Conservation (phyloP, 2,888 invertebrate genomes). For the Acronicta psi region DNA sequence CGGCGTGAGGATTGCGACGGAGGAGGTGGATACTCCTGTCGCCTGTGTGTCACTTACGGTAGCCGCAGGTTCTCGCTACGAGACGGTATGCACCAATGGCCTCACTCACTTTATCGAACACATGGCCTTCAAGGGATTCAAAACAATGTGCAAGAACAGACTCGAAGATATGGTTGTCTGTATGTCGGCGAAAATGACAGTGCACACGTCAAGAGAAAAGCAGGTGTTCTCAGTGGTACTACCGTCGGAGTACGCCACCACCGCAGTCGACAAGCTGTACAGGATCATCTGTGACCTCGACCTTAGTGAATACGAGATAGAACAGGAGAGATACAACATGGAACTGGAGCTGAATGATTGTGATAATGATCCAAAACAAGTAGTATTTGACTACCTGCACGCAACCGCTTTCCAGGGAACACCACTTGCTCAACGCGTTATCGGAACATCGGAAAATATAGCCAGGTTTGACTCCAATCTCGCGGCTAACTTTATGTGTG, state of each 20-base stretch:
- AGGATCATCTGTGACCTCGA: slow-evolving; percentile 65
- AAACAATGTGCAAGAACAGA: slow-evolving; percentile 40
- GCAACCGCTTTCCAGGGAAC: slow-evolving; percentile 86
- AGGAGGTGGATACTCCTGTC: slow-evolving; percentile 61
- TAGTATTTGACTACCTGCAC: slow-evolving; percentile 84
- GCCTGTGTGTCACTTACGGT: slow-evolving; percentile 69
- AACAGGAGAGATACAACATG: slow-evolving; percentile 67
- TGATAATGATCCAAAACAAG: slow-evolving; percentile 72
- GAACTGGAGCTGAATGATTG: slow-evolving; percentile 69
- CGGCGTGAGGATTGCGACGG: slow-evolving; percentile 73
- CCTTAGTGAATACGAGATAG: slow-evolving; percentile 63
- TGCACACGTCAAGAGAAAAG: slow-evolving; percentile 70
- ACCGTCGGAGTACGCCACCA: slow-evolving; percentile 41
- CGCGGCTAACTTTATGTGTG: slow-evolving; percentile 62
- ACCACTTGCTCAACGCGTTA: slow-evolving; percentile 73
- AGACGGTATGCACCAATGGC: slow-evolving; percentile 71
- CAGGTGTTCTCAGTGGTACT: slow-evolving; percentile 69
- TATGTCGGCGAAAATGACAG: slow-evolving; percentile 64
- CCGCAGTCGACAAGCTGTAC: slow-evolving; percentile 59
- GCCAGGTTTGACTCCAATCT: slow-evolving; percentile 79
- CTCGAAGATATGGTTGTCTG: slow-evolving; percentile 56
- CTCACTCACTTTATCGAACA: slow-evolving; percentile 79
- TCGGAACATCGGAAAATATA: slow-evolving; percentile 92
- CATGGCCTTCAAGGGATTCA: slow-evolving; percentile 73
- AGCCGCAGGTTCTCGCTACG: slow-evolving; percentile 75